Percentiles rank a stretch among this genome's conserved stretches.
phyloP scores from a whole-genome alignment of 2,888 invertebrate species.

The Cerastis rubricosa region DNA sequence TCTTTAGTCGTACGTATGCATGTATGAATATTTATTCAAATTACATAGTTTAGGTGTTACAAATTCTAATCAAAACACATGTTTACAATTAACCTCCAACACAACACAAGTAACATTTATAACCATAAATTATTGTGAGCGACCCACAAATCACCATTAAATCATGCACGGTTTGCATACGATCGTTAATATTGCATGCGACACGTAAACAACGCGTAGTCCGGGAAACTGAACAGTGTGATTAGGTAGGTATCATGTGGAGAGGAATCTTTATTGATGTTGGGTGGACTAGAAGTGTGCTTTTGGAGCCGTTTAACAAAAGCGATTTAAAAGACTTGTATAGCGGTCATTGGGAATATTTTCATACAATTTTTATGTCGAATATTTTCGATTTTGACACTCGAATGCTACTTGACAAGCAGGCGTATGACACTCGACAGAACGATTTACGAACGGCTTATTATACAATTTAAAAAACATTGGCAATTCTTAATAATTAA shows the following conservation, averaged over 20 bases:
- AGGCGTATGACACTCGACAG: no score
- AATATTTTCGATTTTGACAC: no score
- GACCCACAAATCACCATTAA: conserved; percentile 53
- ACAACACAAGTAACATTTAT: conserved; percentile 27
- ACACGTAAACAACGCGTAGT: conserved; percentile 23
- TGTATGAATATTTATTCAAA: neutral
- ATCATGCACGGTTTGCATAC: conserved; percentile 44
- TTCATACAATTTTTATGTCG: no score
- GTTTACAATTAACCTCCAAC: neutral
- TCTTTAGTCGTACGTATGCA: no score
- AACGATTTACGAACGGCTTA: no score
- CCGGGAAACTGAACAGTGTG: conserved; percentile 12
- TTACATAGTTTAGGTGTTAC: neutral
- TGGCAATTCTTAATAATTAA: no score
- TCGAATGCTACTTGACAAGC: no score
- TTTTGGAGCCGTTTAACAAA: neutral
- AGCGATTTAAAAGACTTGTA: no score
- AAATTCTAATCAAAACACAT: conserved; percentile 2
- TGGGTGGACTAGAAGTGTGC: neutral
- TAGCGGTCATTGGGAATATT: no score
- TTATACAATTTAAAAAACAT: no score
- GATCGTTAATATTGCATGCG: conserved; percentile 29
- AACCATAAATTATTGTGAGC: conserved; percentile 31
- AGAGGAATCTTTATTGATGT: neutral
- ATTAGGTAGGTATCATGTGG: conserved; percentile 1